phyloP scores from a whole-genome alignment of 2,888 invertebrate genomes.

The Pilophorus perplexus region DNA sequence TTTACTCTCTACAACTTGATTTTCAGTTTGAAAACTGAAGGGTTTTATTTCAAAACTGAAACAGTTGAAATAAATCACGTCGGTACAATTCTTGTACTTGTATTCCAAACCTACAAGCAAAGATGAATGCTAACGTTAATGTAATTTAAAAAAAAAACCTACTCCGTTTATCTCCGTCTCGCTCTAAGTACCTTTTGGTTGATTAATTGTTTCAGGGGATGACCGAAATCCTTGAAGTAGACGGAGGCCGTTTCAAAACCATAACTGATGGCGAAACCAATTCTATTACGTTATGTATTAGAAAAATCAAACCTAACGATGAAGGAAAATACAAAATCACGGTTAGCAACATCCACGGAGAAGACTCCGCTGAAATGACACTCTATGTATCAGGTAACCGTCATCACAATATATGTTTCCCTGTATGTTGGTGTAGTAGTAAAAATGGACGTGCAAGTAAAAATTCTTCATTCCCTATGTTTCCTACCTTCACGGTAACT shows the following conservation, averaged over 20 bases:
- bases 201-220: conserved; percentile 61
- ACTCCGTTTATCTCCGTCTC: too few species aligned
- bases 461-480: not conserved
- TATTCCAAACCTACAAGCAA: too few species aligned
- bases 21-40: too few species aligned
- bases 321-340: conserved; percentile 93
- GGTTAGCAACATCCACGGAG: conserved; percentile 89
- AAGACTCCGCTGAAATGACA: conserved; percentile 93
- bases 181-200: too few species aligned
- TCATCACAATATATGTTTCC: conserved; percentile 8
- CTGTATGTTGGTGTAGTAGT: not conserved
- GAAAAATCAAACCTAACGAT: conserved; percentile 94
- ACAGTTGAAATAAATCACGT: too few species aligned
- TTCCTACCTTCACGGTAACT: not conserved
- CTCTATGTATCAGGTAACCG: conserved; percentile 90
- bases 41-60: too few species aligned
- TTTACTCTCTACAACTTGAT: too few species aligned
- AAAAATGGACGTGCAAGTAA: too few species aligned
- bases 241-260: conserved; percentile 89
- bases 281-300: conserved; percentile 88
- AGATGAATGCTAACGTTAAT: too few species aligned
- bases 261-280: conserved; percentile 92
- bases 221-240: conserved; percentile 77
- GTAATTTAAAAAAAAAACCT: too few species aligned
- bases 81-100: too few species aligned